Evolutionary conservation across 2,888 invertebrate genomes (phyloP).

Genomic region (Pyrgus malvae): DNA sequence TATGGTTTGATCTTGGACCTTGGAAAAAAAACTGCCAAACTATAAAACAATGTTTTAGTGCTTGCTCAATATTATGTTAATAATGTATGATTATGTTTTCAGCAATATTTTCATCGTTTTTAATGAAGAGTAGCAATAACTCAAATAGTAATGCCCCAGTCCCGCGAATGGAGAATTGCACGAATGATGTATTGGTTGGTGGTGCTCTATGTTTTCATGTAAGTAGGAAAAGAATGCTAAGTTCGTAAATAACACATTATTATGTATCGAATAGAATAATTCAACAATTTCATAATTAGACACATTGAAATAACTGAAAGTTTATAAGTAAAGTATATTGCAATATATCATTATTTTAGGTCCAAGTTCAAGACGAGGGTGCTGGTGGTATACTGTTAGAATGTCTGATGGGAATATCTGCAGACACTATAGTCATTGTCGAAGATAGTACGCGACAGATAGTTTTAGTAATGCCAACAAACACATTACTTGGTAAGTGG

Average conservation of each 20-base stretch:
- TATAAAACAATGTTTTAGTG: background rate
- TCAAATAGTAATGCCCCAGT: slow-evolving; percentile 86
- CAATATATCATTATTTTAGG: slow-evolving; percentile 67
- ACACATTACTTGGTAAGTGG: slow-evolving; percentile 85
- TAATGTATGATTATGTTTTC: slow-evolving; percentile 47
- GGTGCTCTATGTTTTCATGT: slow-evolving; percentile 94
- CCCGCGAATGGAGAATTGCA: slow-evolving; percentile 74
- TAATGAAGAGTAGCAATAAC: slow-evolving; percentile 85
- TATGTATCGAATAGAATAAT: too few species aligned
- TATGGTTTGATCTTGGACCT: too few species aligned
- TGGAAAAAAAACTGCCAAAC: too few species aligned
- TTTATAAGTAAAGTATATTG: too few species aligned
- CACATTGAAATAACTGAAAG: too few species aligned
- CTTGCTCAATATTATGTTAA: too few species aligned
- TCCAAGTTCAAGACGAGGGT: slow-evolving; percentile 82
- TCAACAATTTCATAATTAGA: too few species aligned
- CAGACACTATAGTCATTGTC: slow-evolving; percentile 92
- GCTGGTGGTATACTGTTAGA: slow-evolving; percentile 82
- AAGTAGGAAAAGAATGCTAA: slow-evolving; percentile 49
- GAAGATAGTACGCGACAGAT: slow-evolving; percentile 92
- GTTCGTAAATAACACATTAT: too few species aligned
- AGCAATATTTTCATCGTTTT: slow-evolving; percentile 86
- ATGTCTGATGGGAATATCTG: slow-evolving; percentile 92
- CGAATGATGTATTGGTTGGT: slow-evolving; percentile 87
- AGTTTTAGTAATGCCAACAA: slow-evolving; percentile 92